Base-by-base conservation (phyloP, 1,140 invertebrate species). In the Zaprionus ornatus region DNA sequence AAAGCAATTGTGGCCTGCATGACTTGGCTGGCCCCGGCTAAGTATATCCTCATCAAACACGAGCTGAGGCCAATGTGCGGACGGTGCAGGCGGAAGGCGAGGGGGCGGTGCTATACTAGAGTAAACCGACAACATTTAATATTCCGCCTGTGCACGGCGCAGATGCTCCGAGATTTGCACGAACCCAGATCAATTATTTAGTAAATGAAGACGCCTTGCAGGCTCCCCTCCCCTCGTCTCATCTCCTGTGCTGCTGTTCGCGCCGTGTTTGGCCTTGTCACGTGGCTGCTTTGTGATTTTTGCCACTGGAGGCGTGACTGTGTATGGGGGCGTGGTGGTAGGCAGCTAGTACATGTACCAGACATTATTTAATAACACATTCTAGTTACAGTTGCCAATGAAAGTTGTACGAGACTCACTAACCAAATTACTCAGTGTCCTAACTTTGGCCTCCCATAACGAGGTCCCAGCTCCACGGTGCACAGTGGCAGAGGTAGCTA, bases 341-440 rank as follows among this genome's bases (percentile, higher is more conserved):
- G 29, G 40, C 40, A 52, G 32, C 21, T 23, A 57, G 62, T 35
- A 35, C 79, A 81, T 81, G 79, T 81, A 74, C 50, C 65, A 64
- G 37, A 67, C 72, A 79, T 79, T 81, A 81, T 76, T 79, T 81
- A 79, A 81, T 81, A 81, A 81, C 74, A 76, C 62, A 79, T 76
- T 76, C 77, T 75, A 76, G 63, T 72, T 76, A 73, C 37, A 73
- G 67, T 79, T 72, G 66, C 27, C 72, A 71, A 59, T 63, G 63
- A 68, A 81, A 75, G 76, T 78, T 81, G 76, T 75, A 72, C 67
- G 75, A 62, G 79, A 78, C 62, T 56, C 67, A 73, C 77, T 81
- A 81, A 81, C 77, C 76, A 81, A 81, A 79, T 81, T 81, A 79
- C 77, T 76, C 79, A 73, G 59, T 62, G 77, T 76, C 64, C 71